These are phyloP conservation scores for Eptatretus atami DNA, from an alignment of 2,797 vertebrate species.

Conservation along the genomic window DNA sequence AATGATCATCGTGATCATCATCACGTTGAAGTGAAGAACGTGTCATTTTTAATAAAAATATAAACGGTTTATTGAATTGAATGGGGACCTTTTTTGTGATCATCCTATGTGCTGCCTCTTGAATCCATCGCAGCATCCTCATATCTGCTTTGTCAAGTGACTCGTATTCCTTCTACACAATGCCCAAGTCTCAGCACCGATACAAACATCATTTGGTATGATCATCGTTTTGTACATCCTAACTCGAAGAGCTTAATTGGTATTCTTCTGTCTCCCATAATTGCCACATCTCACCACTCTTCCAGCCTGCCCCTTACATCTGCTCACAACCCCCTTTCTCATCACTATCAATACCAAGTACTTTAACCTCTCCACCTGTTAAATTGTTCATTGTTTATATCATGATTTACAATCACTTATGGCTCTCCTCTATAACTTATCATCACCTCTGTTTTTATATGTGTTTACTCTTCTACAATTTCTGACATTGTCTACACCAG, in stretches of 20 bases:
- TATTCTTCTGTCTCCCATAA: not conserved
- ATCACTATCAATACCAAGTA: not conserved
- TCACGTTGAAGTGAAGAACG: no score
- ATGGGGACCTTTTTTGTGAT: no score
- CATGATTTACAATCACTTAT: not conserved
- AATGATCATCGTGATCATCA: no score
- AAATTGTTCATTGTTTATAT: not conserved
- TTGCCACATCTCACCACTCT: not conserved
- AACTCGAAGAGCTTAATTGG: not conserved
- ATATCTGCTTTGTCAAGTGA: not conserved
- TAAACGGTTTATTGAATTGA: no score
- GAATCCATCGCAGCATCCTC: not conserved
- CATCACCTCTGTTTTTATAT: no score
- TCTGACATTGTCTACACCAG: no score
- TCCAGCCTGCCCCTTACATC: not conserved
- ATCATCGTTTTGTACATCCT: not conserved
- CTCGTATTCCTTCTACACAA: not conserved
- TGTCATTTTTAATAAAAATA: no score
- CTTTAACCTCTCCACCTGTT: not conserved
- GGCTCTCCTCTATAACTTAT: not conserved
- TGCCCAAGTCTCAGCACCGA: not conserved
- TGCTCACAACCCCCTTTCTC: not conserved
- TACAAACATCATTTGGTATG: not conserved
- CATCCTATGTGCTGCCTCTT: not conserved
- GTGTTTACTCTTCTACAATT: no score